phyloP scores from a whole-genome alignment of 2,113 vertebrate genomes.

The Tiliqua scincoides region DNA sequence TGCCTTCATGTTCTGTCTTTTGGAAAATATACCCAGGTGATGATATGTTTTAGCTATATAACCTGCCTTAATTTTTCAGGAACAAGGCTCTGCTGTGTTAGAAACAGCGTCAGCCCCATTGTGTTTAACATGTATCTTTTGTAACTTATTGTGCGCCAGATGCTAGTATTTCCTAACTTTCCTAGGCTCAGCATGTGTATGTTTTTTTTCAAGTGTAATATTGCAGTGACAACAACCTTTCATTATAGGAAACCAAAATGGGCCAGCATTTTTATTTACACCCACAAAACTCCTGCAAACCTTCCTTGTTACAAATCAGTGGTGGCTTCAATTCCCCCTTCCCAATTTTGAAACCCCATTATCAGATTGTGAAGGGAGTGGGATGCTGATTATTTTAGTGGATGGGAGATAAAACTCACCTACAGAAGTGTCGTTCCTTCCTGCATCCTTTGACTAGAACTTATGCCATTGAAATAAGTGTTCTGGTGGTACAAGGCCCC shows the following conservation, averaged over 20 bases:
- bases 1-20: slow-evolving; percentile 63
- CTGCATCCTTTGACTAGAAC: too few relatives aligned
- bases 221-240: neutral
- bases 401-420: too few relatives aligned
- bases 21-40: slow-evolving; percentile 69
- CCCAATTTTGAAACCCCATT: too few relatives aligned
- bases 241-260: neutral
- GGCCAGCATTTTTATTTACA: neutral
- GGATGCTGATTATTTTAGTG: too few relatives aligned
- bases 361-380: too few relatives aligned
- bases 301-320: too few relatives aligned
- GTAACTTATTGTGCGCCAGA: slow-evolving; percentile 32
- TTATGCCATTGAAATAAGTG: too few relatives aligned
- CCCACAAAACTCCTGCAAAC: neutral
- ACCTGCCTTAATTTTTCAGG: slow-evolving; percentile 52
- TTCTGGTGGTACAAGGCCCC: too few relatives aligned
- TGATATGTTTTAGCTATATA: slow-evolving; percentile 64
- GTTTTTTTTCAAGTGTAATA: neutral
- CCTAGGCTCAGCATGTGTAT: neutral
- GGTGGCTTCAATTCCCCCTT: too few relatives aligned
- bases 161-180: neutral
- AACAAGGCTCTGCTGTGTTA: slow-evolving; percentile 63
- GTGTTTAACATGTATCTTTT: slow-evolving; percentile 42
- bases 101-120: slow-evolving; percentile 37
- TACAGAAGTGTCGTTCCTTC: too few relatives aligned